Base-by-base conservation (phyloP, 2,888 invertebrate genomes). In the Emmelina monodactyla region DNA sequence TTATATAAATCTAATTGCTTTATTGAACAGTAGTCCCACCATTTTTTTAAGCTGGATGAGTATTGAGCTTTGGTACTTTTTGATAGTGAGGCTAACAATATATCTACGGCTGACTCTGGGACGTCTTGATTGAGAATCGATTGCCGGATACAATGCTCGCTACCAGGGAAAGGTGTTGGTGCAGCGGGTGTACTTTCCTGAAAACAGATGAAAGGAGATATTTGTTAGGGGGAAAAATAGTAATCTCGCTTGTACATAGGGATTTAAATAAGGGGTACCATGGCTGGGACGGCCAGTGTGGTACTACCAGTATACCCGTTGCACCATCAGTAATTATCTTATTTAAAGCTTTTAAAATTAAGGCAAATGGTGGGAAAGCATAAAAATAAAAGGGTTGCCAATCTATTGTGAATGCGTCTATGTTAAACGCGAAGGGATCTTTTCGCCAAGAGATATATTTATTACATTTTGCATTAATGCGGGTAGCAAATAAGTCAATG, bases 111-210 rank as follows among this genome's bases (percentile, higher is more conserved):
- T 2, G 35, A 33, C 7, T 33, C 29, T 5, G 43, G 41, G 1
- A 41, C 15, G 4, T 3, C n/a, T 28, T 38, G 33, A 28, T 25
- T 34, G 2, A 25, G 4, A 25, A 37, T 41, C 7, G 19, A 35
- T 33, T 39, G 25, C 42, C 44, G 25, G 39, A 44, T 39, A 44
- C 32, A 15, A 43, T 29, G 14, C 37, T 28, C 31, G 35, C 43
- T 28, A 31, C 45, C 40, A 43, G 37, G 37, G 45, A 37, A 45
- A 44, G 42, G 22, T 42, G 37, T 0, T 10, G 37, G 22, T 42
- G 39, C n/a, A 42, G 35, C 9, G 39, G 45, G 33, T 42, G 45
- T 29, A n/a, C 31, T 25, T 22, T 9, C 14, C 45, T 45, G 40
- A 43, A 43, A 40, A 14, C 2, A 32, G 40, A 45, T 3, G 37